Base-by-base conservation (phyloP, 1,140 invertebrate genomes). In the Holcopasites calliopsidis region DNA sequence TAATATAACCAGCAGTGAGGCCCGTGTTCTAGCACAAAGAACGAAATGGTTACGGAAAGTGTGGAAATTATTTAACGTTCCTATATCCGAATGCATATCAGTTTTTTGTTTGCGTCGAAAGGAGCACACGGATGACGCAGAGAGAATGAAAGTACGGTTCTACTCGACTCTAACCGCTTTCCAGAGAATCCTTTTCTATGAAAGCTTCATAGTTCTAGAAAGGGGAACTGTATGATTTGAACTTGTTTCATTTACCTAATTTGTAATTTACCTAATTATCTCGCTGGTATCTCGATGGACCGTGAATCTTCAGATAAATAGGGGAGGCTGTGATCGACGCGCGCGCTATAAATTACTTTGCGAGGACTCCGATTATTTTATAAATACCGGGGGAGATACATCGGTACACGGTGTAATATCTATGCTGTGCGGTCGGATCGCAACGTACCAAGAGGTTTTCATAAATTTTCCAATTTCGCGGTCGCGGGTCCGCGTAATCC, bases 301-400 rank as follows among this genome's bases (percentile, higher is more conserved):
- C 49, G 38, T 31, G 35, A 21, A 6, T 74, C 54, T 44, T 18
- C 26, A n/a, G 40, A 13, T 33, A 64, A 64, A 23, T 28, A 33
- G 64, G 55, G 28, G 13, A 23, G 21, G 11, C 16, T 42, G 28
- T 28, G 77, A 83, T 83, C 77, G 79, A 66, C 82, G 55, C 60
- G 33, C 55, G 73, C 42, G 38, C 83, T 82, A 88, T 87, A 88
- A 88, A 88, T n/a, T 88, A 87, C 87, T 88, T 85, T 76, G 68
- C 75, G 47, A 60, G 58, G n/a, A 7, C 62, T 71, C 79, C 70
- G 80, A 82, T 79, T 74, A 60, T 74, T 85, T 83, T 70, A 26
- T 66, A 69, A 78, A 68, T 75, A 66, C 26, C 23, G 16, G n/a
- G 16, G 54, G n/a, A 23, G 10, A 18, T 47, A 3, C 26, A 33